phyloP scores from a whole-genome alignment of 2,888 invertebrate species.

The Ferrisia virgata region DNA sequence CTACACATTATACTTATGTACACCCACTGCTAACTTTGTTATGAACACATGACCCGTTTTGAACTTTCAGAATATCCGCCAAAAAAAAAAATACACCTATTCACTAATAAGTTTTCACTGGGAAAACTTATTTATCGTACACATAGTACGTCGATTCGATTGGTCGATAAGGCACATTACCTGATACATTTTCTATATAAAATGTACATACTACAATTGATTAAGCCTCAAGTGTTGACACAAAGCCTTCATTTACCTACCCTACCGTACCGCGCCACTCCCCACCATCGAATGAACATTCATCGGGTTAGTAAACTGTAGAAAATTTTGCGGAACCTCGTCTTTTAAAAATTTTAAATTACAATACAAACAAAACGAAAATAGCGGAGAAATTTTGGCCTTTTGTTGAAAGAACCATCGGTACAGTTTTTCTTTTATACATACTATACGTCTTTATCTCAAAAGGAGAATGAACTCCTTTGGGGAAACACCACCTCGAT shows the following conservation, averaged over 20 bases:
- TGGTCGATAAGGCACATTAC: neutral
- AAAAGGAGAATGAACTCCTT: slow-evolving; percentile 13
- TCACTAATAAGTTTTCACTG: neutral
- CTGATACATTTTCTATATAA: neutral
- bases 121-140: neutral
- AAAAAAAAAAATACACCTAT: neutral
- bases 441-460: neutral
- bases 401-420: neutral
- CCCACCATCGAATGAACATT: neutral
- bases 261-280: too few relatives aligned
- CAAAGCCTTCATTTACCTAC: neutral
- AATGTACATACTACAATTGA: neutral
- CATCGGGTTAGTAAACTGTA: neutral
- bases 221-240: neutral
- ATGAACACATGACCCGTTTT: too few relatives aligned
- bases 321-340: neutral
- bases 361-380: neutral
- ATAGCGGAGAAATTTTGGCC: neutral
- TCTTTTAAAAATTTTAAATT: neutral
- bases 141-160: neutral
- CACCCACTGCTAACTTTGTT: too few relatives aligned
- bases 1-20: too few relatives aligned
- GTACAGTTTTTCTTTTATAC: neutral
- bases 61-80: too few relatives aligned
- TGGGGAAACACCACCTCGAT: neutral